Percentiles rank a stretch among this genome's conserved stretches.
Conservation (phyloP, 2,113 vertebrate species). For the Stercorarius parasiticus region DNA sequence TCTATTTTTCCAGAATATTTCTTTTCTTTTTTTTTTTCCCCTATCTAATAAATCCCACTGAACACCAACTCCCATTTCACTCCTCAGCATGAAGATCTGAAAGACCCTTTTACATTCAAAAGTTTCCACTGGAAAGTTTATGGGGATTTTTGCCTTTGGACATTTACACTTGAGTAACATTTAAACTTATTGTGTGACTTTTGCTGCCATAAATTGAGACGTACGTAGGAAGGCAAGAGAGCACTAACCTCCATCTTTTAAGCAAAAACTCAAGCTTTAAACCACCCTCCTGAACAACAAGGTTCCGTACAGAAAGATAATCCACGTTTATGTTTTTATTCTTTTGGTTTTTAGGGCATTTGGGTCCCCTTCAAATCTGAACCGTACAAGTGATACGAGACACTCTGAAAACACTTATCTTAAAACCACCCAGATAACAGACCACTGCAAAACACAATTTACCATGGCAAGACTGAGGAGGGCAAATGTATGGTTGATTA, state of each 20-base stretch:
- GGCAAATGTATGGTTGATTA: background rate
- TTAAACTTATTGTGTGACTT: background rate
- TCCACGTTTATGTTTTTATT: background rate
- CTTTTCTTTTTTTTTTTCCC: background rate
- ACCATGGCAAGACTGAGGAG: background rate
- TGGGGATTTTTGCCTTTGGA: background rate
- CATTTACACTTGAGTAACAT: background rate
- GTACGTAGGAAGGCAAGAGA: background rate
- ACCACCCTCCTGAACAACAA: background rate
- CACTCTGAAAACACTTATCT: background rate
- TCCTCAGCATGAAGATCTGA: background rate
- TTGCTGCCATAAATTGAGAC: background rate
- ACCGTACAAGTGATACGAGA: background rate
- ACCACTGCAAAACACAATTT: background rate
- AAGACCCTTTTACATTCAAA: background rate
- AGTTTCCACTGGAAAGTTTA: background rate
- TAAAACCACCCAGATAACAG: background rate
- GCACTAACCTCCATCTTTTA: background rate
- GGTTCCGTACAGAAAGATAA: background rate
- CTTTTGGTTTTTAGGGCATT: background rate
- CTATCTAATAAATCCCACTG: background rate
- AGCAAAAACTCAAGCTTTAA: background rate
- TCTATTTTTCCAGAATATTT: background rate
- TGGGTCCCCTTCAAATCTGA: background rate
- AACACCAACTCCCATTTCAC: background rate